Evolutionary conservation across 2,888 invertebrate species (phyloP), one percentile per base, ranked within the genome.

Genomic region (Fragum fragum): DNA sequence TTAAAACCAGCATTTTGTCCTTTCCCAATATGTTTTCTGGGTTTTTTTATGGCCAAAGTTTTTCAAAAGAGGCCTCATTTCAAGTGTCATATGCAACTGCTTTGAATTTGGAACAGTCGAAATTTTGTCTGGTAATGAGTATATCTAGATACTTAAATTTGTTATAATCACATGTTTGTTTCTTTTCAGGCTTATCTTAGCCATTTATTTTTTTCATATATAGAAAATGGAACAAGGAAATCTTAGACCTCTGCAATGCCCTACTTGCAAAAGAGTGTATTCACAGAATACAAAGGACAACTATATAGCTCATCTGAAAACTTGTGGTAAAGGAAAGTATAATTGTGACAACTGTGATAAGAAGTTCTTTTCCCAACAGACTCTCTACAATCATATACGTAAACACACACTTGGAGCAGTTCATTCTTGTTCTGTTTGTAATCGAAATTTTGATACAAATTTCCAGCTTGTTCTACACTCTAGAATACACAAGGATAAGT

Each of bases 331-430:
- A 26, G 71, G 42, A 73, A 32, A n/a, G 18, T 73, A 57, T 36
- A 21, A 36, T 42, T 77, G 77, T 55, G 66, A 55, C 55, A 47
- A 52, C 3, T 77, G 77, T 47, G 47, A 39, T 18, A 77, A 77
- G n/a, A 42, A 29, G 26, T 77, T 63, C 57, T 29, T 42, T 28
- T 42, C 72, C 7, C 6, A 1, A 6, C n/a, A 26, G 0, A 39
- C 73, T 2, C 29, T 72, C 21, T 66, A 28, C 23, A 68, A 47
- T 11, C 77, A 77, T 47, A 7, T 57, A 9, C 72, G 66, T 1
- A n/a, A n/a, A 16, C 73, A 73, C 32, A n/a, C 23, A 9, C 9
- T n/a, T 26, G 32, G 55, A 1, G 47, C 73, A 28, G 28, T 18
- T 5, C 71, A 32, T 21, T 23, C 5, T 3, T 76, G 76, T 53